Base-by-base conservation (phyloP, 1,140 invertebrate genomes). In the Caenorhabditis tropicalis region DNA sequence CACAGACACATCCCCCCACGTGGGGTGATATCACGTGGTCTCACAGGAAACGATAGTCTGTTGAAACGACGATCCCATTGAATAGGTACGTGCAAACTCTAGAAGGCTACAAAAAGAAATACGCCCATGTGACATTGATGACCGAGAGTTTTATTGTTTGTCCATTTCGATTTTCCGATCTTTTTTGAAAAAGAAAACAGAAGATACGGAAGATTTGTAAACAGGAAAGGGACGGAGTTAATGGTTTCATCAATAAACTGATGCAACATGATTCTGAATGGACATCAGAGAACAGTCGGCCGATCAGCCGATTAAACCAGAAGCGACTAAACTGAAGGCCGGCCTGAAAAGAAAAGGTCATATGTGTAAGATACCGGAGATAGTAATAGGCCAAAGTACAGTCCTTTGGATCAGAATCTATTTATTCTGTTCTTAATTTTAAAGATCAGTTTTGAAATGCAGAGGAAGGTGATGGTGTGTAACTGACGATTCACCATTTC, bases 181-280 rank as follows among this genome's bases (percentile, higher is more conserved):
- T 74, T 74, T n/a, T 74, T 74, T 74, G 9, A 46, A 27, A 43
- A 36, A 43, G 24, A 36, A 65, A 3, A 27, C 31, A 0, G n/a
- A n/a, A n/a, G n/a, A n/a, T n/a, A n/a, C n/a, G n/a, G n/a, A n/a
- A 36, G 24, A 74, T 33, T 58, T 12, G 65, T 39, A n/a, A 43
- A 74, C 65, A 74, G 65, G 65, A 74, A n/a, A 43, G 65, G 29
- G 7, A 12, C 33, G 24, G 36, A 9, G 2, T 31, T 24, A 36
- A 19, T 19, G 19, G 16, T 36, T 39, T 74, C 21, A 27, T 7
- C 43, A 74, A 74, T 74, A 74, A 43, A 39, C 65, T 74, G 65
- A 74, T 74, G 65, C 65, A 74, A 74, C 65, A 74, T 74, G 65
- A 74, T 74, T 74, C 65, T 43, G 36, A 74, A 74, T 21, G 65